phyloP scores from a whole-genome alignment of 2,888 invertebrate genomes.

The Drosophila acutilabella region DNA sequence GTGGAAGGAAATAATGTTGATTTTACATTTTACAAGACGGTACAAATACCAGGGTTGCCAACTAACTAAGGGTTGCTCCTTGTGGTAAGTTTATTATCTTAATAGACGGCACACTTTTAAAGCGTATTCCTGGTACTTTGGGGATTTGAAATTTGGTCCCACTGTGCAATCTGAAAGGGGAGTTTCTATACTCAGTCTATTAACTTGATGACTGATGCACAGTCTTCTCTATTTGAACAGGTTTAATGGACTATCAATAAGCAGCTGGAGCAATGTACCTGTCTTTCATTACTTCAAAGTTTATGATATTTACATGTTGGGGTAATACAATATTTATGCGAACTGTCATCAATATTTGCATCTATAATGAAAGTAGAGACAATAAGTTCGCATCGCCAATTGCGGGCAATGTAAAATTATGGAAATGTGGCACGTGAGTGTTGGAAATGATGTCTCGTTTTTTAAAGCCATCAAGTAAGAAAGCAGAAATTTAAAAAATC shows the following conservation, averaged over 20 bases:
- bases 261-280: slow-evolving; percentile 24
- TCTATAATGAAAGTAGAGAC: slow-evolving; percentile 30
- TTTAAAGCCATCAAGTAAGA: not conserved
- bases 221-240: slow-evolving; percentile 42
- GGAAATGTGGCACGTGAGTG: slow-evolving; percentile 4
- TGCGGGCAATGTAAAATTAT: not conserved
- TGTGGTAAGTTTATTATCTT: slow-evolving; percentile 72
- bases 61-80: slow-evolving; percentile 44
- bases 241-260: slow-evolving; percentile 40
- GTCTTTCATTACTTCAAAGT: slow-evolving; percentile 12
- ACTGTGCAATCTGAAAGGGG: not conserved
- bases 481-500: not conserved
- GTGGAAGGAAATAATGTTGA: slow-evolving; percentile 79
- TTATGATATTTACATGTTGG: slow-evolving; percentile 6
- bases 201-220: slow-evolving; percentile 56
- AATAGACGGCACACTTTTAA: slow-evolving; percentile 65
- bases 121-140: slow-evolving; percentile 39
- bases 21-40: slow-evolving; percentile 68
- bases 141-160: slow-evolving; percentile 35
- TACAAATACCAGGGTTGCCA: slow-evolving; percentile 23
- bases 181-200: slow-evolving; percentile 40
- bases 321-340: slow-evolving; percentile 38
- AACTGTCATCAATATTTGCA: slow-evolving; percentile 40
- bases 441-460: not conserved
- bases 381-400: not conserved